Conservation (phyloP, 2,888 invertebrate genomes). For the Heliconius cydno region DNA sequence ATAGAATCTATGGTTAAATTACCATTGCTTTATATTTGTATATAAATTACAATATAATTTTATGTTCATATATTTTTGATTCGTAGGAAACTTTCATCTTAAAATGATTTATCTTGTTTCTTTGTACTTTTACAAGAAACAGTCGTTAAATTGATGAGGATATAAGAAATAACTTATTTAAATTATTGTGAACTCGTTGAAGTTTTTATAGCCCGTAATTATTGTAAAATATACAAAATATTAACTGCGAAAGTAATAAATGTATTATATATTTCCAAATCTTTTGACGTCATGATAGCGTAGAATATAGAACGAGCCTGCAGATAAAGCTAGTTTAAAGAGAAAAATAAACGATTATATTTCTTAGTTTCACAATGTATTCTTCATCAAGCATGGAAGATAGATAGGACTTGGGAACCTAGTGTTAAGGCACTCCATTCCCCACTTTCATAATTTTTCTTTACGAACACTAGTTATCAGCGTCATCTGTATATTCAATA, state of each 20-base stretch:
- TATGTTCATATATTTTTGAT: constrained; percentile 7
- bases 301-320: not conserved
- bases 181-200: constrained; percentile 3
- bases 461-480: not conserved
- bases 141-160: not conserved
- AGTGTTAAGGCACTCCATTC: not conserved
- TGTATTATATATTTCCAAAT: not conserved
- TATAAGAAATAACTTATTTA: not conserved
- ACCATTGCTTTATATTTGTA: not conserved
- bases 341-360: no score
- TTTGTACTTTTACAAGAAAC: constrained; percentile 14
- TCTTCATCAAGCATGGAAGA: not conserved
- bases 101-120: constrained; percentile 4
- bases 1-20: not conserved
- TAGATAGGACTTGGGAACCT: not conserved
- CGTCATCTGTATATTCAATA: not conserved
- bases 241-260: not conserved
- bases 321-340: no score
- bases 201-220: constrained; percentile 7
- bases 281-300: not conserved
- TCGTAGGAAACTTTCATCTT: not conserved
- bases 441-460: no score
- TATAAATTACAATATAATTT: constrained; percentile 2
- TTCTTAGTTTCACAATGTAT: no score
- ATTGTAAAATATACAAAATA: not conserved